Evolutionary conservation across 1,140 invertebrate genomes (phyloP).

Genomic region (Oscheius sp.): DNA sequence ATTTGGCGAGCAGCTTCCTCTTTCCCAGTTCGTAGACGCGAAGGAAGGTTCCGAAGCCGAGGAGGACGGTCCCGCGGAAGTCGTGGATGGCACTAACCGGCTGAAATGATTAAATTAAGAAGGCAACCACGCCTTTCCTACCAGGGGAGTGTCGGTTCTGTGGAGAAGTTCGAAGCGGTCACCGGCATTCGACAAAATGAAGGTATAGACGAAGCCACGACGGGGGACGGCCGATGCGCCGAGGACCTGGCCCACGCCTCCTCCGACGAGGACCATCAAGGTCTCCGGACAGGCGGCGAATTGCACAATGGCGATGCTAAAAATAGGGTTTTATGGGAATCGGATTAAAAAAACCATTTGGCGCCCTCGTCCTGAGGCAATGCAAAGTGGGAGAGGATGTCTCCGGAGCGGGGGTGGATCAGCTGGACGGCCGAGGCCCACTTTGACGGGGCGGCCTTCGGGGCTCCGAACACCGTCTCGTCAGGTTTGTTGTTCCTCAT

Average conservation of each 20-base stretch:
- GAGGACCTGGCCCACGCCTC: slow-evolving; percentile 83
- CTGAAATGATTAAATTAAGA: slow-evolving; percentile 54
- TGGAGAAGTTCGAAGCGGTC: slow-evolving; percentile 84
- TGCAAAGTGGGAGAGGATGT: slow-evolving; percentile 75
- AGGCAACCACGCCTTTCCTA: not conserved
- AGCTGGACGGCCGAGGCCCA: slow-evolving; percentile 93
- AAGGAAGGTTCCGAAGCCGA: slow-evolving; percentile 85
- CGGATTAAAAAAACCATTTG: slow-evolving; percentile 68
- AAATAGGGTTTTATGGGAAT: slow-evolving; percentile 1
- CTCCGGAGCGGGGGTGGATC: slow-evolving; percentile 81
- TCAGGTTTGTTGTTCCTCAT: slow-evolving; percentile 91
- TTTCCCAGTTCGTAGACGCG: slow-evolving; percentile 94
- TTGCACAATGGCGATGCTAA: slow-evolving; percentile 72
- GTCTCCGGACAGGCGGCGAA: slow-evolving; percentile 73
- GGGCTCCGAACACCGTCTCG: slow-evolving; percentile 86
- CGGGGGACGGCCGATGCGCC: slow-evolving; percentile 73
- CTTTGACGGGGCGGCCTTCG: slow-evolving; percentile 89
- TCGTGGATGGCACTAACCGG: slow-evolving; percentile 77
- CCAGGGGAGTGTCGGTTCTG: slow-evolving; percentile 76
- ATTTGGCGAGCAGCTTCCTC: slow-evolving; percentile 92
- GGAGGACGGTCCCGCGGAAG: slow-evolving; percentile 85
- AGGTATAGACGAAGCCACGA: slow-evolving; percentile 81
- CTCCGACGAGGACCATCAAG: slow-evolving; percentile 77
- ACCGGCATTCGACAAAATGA: slow-evolving; percentile 67
- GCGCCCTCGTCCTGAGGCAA: slow-evolving; percentile 96